Base-by-base conservation (phyloP, 2,888 invertebrate species). In the Ramazzottius varieornatus region DNA sequence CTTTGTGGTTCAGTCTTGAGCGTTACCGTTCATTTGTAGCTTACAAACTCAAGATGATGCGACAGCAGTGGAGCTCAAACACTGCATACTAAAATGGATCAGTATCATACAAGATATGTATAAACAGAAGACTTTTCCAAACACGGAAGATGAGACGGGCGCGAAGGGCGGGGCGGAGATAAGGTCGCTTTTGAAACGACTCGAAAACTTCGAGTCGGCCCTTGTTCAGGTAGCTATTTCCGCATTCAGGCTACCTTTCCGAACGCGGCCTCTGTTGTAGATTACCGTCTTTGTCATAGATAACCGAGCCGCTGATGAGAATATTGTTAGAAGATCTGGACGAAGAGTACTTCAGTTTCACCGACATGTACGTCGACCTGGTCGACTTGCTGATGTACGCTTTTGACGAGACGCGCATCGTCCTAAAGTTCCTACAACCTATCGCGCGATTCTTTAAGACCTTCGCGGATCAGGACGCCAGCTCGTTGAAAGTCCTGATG, bases 241-340 rank as follows among this genome's bases (percentile, higher is more conserved):
- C n/a, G n/a, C n/a, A n/a, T n/a, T n/a, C n/a, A n/a, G n/a, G n/a
- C n/a, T n/a, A n/a, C n/a, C n/a, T n/a, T n/a, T n/a, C n/a, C n/a
- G n/a, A n/a, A n/a, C n/a, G n/a, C n/a, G n/a, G n/a, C n/a, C 29
- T 54, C 13, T 29, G 29, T 24, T 13, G 29, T 29, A 8, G 29
- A 54, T 24, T 4, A 54, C 24, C 54, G 54, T 24, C 54, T 29
- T 54, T 54, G 54, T 54, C 29, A 29, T 40, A 40, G 54, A 54
- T 54, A 54, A 54, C 54, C 4, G 54, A 24, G 29, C 54, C 54
- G 8, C 24, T 54, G 29, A 54, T 54, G n/a, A 8, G 54, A 29
- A 54, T 54, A 16, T 54, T 54, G 29, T 24, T 54, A 29, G 54
- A 54, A 54, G 54, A 54, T 54, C 8, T 54, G 54, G 54, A 54